Evolutionary conservation across 2,113 vertebrate genomes (phyloP).

Genomic region (Ictidomys tridecemlineatus): DNA sequence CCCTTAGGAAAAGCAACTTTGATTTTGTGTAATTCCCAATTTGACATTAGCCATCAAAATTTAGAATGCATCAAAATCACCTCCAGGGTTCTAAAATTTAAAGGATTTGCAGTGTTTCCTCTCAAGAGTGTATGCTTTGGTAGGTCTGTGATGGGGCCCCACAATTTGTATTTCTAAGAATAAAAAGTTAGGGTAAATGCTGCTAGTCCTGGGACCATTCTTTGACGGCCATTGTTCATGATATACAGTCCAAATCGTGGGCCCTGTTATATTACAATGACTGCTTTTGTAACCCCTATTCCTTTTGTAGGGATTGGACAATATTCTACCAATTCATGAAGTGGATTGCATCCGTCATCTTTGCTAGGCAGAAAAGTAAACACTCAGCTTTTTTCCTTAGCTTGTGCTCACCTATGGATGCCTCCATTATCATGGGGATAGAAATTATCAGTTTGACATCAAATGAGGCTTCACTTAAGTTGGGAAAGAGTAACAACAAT

Average conservation of each 20-base stretch:
- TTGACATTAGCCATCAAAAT: neutral
- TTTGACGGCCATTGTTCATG: neutral
- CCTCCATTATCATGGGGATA: neutral
- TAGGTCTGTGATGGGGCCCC: neutral
- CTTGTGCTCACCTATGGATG: neutral
- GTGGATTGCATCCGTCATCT: neutral
- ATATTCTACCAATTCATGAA: neutral
- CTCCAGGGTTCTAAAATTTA: neutral
- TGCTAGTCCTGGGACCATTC: too few species aligned
- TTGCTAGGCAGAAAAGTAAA: constrained; percentile 24
- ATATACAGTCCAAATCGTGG: neutral
- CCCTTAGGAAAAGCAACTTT: neutral
- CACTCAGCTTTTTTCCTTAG: neutral
- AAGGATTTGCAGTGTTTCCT: neutral
- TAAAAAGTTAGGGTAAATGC: neutral
- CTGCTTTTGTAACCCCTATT: neutral
- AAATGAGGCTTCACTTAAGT: constrained; percentile 16
- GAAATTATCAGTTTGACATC: neutral
- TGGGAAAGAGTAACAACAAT: neutral
- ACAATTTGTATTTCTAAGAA: neutral
- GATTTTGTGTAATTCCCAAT: neutral
- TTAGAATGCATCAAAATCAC: neutral
- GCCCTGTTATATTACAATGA: neutral
- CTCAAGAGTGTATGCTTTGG: neutral
- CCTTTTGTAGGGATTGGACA: constrained; percentile 39